phyloP scores from a whole-genome alignment of 2,113 vertebrate species.

The Pavo muticus region DNA sequence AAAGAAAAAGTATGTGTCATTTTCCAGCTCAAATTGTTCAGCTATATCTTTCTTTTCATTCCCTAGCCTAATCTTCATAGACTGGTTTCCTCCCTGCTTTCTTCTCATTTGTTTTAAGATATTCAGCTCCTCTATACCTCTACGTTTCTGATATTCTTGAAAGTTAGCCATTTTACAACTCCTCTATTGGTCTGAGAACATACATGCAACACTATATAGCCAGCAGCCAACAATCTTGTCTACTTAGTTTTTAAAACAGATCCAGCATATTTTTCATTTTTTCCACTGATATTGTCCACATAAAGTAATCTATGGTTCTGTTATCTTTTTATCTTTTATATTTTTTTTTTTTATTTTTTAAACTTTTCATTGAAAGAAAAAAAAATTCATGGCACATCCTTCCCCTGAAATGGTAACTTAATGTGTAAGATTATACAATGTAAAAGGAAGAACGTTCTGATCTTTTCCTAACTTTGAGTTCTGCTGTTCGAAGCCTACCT shows the following conservation, averaged over 20 bases:
- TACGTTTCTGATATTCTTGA: neutral
- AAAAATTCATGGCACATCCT: neutral
- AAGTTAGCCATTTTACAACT: neutral
- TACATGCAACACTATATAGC: neutral
- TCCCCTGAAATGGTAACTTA: neutral
- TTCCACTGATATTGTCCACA: neutral
- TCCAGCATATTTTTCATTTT: neutral
- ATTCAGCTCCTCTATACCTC: neutral
- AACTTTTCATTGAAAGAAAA: neutral
- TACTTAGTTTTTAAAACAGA: neutral
- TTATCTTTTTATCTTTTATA: neutral
- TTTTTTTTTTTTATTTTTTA: neutral
- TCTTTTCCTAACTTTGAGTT: neutral
- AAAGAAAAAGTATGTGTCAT: neutral
- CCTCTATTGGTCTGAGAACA: neutral
- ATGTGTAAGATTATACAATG: neutral
- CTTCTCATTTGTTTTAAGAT: neutral
- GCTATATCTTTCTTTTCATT: neutral
- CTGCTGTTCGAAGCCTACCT: neutral
- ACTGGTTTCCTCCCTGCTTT: neutral
- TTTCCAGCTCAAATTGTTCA: neutral
- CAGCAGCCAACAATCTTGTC: neutral
- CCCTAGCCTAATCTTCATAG: neutral
- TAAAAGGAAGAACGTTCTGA: neutral
- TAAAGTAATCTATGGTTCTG: neutral